phyloP scores from a whole-genome alignment of 2,797 vertebrate species.

The Leptodactylus fallax region DNA sequence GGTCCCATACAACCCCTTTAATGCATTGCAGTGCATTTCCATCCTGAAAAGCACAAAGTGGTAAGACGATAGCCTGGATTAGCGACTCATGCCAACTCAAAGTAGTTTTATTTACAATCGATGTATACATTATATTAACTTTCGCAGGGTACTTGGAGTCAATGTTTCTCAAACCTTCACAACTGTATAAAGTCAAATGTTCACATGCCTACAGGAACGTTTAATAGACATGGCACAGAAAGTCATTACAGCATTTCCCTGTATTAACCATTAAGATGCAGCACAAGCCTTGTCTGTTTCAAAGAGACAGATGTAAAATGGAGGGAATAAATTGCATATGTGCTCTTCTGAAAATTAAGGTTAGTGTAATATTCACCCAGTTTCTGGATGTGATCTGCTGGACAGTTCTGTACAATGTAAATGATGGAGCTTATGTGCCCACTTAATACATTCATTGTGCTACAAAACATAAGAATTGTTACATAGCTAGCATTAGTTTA shows the following conservation, averaged over 20 bases:
- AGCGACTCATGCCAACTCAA: slow-evolving; percentile 12
- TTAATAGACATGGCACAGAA: slow-evolving; percentile 36
- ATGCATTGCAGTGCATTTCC: too few species aligned
- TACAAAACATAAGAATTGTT: background rate
- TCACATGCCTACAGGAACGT: slow-evolving; percentile 67
- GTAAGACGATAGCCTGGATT: too few species aligned
- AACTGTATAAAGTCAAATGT: slow-evolving; percentile 68
- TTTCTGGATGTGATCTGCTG: background rate
- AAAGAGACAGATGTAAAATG: background rate
- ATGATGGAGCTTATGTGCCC: background rate
- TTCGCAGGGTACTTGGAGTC: background rate
- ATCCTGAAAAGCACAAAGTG: too few species aligned
- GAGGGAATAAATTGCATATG: background rate
- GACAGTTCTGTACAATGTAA: background rate
- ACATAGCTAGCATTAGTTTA: slow-evolving; percentile 2
- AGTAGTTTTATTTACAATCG: slow-evolving; percentile 46
- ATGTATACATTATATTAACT: slow-evolving; percentile 18
- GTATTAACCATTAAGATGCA: background rate
- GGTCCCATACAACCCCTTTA: too few species aligned
- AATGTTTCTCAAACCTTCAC: slow-evolving; percentile 13
- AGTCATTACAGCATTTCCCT: background rate
- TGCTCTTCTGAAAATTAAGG: background rate
- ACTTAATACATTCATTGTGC: background rate
- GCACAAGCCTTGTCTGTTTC: background rate
- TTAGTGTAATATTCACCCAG: too few species aligned